Base-by-base conservation (phyloP, 2,797 vertebrate species). In the Enoplosus armatus region DNA sequence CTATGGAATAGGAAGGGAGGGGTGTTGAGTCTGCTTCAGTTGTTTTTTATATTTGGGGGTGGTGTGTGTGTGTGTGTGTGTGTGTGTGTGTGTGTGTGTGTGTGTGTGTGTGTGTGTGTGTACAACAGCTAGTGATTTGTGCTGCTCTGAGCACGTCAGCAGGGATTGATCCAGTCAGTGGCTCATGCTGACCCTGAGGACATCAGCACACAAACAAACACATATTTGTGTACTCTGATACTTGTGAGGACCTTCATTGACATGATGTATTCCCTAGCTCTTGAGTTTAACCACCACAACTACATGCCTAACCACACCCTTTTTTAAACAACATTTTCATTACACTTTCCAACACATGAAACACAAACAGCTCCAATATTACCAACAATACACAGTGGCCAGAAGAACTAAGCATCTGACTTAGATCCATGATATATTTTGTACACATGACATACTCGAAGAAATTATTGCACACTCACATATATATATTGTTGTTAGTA, bases 41-140 rank as follows among this genome's bases (percentile, higher is more conserved):
- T 66, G 58, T 43, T 67, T 68, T 70, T 22, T 60, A 31, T 60
- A 61, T 72, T 50, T 73, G 33, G 8, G 22, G 15, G 6, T 14
- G 22, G 41, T 18, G 58, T 6, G 29, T 50, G 37, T 66, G 50
- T 60, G 56, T 66, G n/a, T n/a, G n/a, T n/a, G n/a, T n/a, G n/a
- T n/a, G n/a, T n/a, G n/a, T n/a, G n/a, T n/a, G n/a, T n/a, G n/a
- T n/a, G 27, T 27, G 58, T 45, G 69, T 41, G 59, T 53, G 75
- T 60, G 11, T 39, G 33, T 41, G 56, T 53, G 51, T 58, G 64
- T 60, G 79, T 41, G 54, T 56, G 56, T 74, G 60, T 53, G 56
- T 70, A 2, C 27, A 56, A 51, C 54, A 79, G 72, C 31, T 66
- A 88, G 69, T 85, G 91, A 89, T 91, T 78, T 86, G 73, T 89